These are phyloP conservation scores for Oryzias javanicus DNA, from an alignment of 2,113 vertebrate species.

Conservation along the genomic window DNA sequence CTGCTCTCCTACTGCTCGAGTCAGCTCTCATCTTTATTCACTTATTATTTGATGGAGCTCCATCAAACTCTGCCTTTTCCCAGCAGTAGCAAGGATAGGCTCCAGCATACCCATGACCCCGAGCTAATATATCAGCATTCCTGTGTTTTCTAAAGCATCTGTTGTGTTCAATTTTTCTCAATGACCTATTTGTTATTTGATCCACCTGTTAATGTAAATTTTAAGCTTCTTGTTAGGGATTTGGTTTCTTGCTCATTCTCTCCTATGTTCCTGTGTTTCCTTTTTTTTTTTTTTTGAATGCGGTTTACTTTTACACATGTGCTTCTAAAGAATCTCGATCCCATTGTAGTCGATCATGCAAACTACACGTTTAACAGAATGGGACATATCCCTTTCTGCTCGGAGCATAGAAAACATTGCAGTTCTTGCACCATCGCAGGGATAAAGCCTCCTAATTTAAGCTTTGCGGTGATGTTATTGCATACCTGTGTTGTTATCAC, in stretches of 20 bases:
- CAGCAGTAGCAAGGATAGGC: no score
- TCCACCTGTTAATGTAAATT: no score
- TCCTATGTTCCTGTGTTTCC: constrained; percentile 2
- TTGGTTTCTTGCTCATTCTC: not conserved
- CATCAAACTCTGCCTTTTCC: no score
- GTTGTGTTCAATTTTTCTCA: no score
- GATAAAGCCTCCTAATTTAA: constrained; percentile 20
- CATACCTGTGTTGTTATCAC: constrained; percentile 14
- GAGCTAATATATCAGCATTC: no score
- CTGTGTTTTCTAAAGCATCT: no score
- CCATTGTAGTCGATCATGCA: constrained; percentile 1
- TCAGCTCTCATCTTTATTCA: no score
- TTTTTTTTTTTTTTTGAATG: not conserved
- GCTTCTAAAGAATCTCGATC: constrained; percentile 15
- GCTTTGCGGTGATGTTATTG: constrained; percentile 29
- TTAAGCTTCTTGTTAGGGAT: no score
- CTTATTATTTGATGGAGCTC: no score
- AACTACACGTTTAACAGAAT: constrained; percentile 49
- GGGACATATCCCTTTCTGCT: constrained; percentile 38
- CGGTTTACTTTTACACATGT: constrained; percentile 47
- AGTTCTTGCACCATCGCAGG: constrained; percentile 7
- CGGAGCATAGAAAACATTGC: constrained; percentile 7
- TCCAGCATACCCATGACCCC: no score
- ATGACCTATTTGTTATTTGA: no score
- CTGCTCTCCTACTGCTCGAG: no score